Conservation (phyloP, 1,140 invertebrate genomes). For the Tachypleus tridentatus region DNA sequence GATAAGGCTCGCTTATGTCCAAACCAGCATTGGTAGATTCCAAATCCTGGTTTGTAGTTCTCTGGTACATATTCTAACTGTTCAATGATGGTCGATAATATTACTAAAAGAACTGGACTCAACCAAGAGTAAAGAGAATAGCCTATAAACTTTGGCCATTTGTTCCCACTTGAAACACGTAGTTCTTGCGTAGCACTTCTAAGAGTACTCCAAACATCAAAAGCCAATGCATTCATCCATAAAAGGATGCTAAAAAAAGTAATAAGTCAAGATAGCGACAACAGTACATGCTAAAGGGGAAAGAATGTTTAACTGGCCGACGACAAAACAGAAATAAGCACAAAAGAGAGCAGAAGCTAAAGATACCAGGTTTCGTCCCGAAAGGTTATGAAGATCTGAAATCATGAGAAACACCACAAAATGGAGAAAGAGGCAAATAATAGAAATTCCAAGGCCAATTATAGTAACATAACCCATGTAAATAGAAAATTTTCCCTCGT, state of each 20-base stretch:
- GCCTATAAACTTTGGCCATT: slow-evolving; percentile 35
- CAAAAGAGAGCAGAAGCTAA: slow-evolving; percentile 37
- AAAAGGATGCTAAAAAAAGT: slow-evolving; percentile 43
- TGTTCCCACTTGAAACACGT: slow-evolving; percentile 33
- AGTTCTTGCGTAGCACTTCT: slow-evolving; percentile 40
- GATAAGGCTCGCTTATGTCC: slow-evolving; percentile 38
- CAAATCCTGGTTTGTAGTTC: slow-evolving; percentile 37
- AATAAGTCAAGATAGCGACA: slow-evolving; percentile 40
- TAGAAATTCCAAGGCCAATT: slow-evolving; percentile 37
- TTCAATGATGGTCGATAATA: slow-evolving; percentile 39
- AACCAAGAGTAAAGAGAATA: slow-evolving; percentile 46
- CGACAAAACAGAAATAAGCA: slow-evolving; percentile 39
- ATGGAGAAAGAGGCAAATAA: slow-evolving; percentile 39
- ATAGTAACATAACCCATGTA: slow-evolving; percentile 36
- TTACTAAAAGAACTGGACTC: slow-evolving; percentile 38
- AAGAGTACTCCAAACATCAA: slow-evolving; percentile 44
- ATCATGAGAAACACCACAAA: slow-evolving; percentile 36
- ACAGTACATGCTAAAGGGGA: slow-evolving; percentile 27
- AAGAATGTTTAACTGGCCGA: slow-evolving; percentile 26
- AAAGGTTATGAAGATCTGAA: slow-evolving; percentile 40
- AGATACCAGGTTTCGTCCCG: slow-evolving; percentile 41
- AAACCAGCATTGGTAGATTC: slow-evolving; percentile 42
- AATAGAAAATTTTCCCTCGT: slow-evolving; percentile 27
- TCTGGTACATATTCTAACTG: slow-evolving; percentile 28
- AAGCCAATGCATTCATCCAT: slow-evolving; percentile 49